Evolutionary conservation across 1,140 invertebrate genomes (phyloP).

Genomic region (Drosophila pseudoananassae): DNA sequence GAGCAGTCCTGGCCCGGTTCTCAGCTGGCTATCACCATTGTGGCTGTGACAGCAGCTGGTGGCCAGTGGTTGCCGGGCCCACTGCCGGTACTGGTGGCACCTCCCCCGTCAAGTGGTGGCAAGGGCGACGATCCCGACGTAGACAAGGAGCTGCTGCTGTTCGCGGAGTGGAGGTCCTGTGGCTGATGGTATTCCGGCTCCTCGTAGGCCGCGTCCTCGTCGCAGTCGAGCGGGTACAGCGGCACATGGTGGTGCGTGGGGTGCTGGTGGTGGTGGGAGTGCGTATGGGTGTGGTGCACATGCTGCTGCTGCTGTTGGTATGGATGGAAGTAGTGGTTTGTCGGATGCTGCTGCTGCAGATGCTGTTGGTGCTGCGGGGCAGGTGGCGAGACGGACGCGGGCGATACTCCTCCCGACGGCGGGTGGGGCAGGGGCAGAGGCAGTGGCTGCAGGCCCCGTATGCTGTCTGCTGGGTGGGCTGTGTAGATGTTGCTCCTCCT

Average conservation of each 20-base stretch:
- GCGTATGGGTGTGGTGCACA: slow-evolving; percentile 25
- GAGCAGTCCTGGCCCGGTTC: slow-evolving; percentile 61
- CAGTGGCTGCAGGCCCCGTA: slow-evolving; percentile 71
- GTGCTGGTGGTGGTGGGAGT: slow-evolving; percentile 21
- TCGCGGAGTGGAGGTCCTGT: slow-evolving; percentile 62
- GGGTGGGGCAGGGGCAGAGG: slow-evolving; percentile 48
- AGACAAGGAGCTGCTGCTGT: slow-evolving; percentile 67
- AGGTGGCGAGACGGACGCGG: slow-evolving; percentile 32
- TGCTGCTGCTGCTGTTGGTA: slow-evolving; percentile 64
- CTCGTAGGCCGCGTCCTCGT: slow-evolving; percentile 70
- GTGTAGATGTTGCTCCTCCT: slow-evolving; percentile 82
- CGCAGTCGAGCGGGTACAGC: slow-evolving; percentile 66
- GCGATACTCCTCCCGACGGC: slow-evolving; percentile 30
- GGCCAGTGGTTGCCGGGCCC: slow-evolving; percentile 55
- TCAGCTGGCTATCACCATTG: slow-evolving; percentile 82
- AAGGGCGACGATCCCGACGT: slow-evolving; percentile 62
- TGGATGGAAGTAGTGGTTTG: slow-evolving; percentile 63
- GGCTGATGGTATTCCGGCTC: slow-evolving; percentile 82
- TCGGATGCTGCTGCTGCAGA: slow-evolving; percentile 37
- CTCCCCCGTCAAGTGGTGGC: slow-evolving; percentile 15
- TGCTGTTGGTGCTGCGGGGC: slow-evolving; percentile 36
- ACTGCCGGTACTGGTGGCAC: background rate
- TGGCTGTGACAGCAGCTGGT: slow-evolving; percentile 60
- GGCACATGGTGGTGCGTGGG: slow-evolving; percentile 29
- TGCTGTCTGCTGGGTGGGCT: slow-evolving; percentile 80